phyloP scores from a whole-genome alignment of 2,888 invertebrate species.

The Trisateles emortualis region DNA sequence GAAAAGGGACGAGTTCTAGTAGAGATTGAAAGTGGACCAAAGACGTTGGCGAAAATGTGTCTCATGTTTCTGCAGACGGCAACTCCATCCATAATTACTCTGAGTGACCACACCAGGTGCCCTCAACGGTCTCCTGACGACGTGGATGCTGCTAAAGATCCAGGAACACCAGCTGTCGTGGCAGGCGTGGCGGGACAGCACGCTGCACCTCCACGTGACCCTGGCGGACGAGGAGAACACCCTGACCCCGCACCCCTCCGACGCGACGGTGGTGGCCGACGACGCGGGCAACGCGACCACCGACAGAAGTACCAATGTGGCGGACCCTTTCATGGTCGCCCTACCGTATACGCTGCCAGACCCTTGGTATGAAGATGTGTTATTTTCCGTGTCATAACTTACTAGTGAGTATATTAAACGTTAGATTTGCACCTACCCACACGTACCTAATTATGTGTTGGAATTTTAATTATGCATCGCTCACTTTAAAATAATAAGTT shows the following conservation, averaged over 20 bases:
- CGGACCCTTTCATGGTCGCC: constrained; percentile 75
- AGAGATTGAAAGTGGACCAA: too few species aligned
- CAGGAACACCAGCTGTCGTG: constrained; percentile 83
- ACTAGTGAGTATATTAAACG: neutral
- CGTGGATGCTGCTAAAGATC: constrained; percentile 83
- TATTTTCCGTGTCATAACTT: neutral
- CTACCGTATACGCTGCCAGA: constrained; percentile 60
- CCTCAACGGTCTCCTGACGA: constrained; percentile 79
- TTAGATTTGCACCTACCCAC: too few species aligned
- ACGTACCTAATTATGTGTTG: too few species aligned
- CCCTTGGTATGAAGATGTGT: constrained; percentile 31
- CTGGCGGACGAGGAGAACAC: constrained; percentile 57
- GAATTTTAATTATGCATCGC: too few species aligned
- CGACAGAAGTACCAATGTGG: constrained; percentile 66
- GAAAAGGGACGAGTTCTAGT: too few species aligned
- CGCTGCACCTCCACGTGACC: constrained; percentile 77
- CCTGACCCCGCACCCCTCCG: constrained; percentile 49
- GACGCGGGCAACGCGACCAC: constrained; percentile 42
- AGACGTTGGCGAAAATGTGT: too few species aligned
- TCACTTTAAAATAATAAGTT: too few species aligned
- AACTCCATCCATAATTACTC: neutral
- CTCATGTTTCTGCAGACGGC: neutral
- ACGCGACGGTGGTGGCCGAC: constrained; percentile 55
- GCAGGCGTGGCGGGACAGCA: constrained; percentile 81
- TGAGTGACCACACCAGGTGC: constrained; percentile 60